Evolutionary conservation across 2,113 vertebrate species (phyloP).

Genomic region (Neodon shergylaensis): DNA sequence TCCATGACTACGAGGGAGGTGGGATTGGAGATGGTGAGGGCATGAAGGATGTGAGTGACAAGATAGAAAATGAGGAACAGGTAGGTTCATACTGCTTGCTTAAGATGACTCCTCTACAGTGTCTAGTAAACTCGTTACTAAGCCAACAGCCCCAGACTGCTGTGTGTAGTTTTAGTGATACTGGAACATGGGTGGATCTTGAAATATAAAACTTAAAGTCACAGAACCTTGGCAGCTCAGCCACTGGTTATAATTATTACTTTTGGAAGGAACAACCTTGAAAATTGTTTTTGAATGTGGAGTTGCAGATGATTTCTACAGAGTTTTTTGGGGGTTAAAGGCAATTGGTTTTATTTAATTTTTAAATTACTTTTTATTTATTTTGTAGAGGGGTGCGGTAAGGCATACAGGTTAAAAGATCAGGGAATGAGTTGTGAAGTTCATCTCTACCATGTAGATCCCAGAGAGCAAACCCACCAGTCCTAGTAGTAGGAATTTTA

Average conservation of each 20-base stretch:
- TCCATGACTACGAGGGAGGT: slow-evolving; percentile 95
- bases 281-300: neutral
- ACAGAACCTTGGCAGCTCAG: neutral
- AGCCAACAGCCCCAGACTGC: neutral
- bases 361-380: neutral
- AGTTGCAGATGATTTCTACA: neutral
- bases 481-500: slow-evolving; percentile 27
- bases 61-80: slow-evolving; percentile 98
- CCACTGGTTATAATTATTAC: neutral
- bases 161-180: neutral
- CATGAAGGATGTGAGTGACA: slow-evolving; percentile 95
- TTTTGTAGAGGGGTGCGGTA: neutral
- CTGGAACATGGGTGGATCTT: neutral
- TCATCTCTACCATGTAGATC: neutral
- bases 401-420: neutral
- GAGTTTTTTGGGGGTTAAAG: neutral
- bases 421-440: neutral
- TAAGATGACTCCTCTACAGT: neutral
- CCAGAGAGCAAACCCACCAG: neutral
- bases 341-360: neutral
- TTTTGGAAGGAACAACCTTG: slow-evolving; percentile 6
- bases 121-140: neutral
- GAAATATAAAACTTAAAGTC: slow-evolving; percentile 9
- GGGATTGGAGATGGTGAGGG: slow-evolving; percentile 98
- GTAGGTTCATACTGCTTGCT: slow-evolving; percentile 79